A percentile compares a stretch with the other conserved stretches of the same genome.
Conservation (phyloP, 2,113 vertebrate species). For the Haplotaxodon microlepis region DNA sequence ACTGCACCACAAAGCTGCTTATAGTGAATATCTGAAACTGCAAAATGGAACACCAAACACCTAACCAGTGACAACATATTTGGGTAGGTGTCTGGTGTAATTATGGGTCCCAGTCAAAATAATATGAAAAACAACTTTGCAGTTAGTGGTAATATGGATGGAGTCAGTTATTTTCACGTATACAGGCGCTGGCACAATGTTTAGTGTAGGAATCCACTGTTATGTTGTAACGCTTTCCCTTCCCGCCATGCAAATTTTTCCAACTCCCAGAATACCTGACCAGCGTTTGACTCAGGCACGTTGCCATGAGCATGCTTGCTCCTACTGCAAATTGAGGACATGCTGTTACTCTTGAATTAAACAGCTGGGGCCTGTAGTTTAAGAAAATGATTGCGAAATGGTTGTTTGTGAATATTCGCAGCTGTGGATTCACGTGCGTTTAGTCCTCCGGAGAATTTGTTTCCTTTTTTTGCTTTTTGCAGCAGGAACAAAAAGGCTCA, state of each 20-base stretch:
- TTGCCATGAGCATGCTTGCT: neutral
- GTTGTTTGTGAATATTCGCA: neutral
- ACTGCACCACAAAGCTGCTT: neutral
- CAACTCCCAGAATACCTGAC: neutral
- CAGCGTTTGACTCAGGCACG: fast-evolving
- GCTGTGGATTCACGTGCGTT: neutral
- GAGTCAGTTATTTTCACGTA: neutral
- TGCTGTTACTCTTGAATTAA: neutral
- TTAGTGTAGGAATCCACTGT: neutral
- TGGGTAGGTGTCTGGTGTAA: neutral
- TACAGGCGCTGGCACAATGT: neutral
- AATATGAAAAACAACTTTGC: neutral
- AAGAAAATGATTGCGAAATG: neutral
- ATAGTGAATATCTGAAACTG: neutral
- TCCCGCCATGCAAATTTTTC: neutral
- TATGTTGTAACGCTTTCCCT: neutral
- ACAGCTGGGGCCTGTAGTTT: neutral
- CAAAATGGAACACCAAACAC: neutral
- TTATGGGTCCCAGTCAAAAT: neutral
- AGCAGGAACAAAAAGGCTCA: neutral
- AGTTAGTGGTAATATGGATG: neutral
- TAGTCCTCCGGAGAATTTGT: neutral
- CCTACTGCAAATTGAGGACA: neutral
- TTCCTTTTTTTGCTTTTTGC: neutral
- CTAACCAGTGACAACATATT: neutral